These are phyloP conservation scores for Merluccius polli DNA, from an alignment of 2,797 vertebrate genomes.

Conservation along the genomic window DNA sequence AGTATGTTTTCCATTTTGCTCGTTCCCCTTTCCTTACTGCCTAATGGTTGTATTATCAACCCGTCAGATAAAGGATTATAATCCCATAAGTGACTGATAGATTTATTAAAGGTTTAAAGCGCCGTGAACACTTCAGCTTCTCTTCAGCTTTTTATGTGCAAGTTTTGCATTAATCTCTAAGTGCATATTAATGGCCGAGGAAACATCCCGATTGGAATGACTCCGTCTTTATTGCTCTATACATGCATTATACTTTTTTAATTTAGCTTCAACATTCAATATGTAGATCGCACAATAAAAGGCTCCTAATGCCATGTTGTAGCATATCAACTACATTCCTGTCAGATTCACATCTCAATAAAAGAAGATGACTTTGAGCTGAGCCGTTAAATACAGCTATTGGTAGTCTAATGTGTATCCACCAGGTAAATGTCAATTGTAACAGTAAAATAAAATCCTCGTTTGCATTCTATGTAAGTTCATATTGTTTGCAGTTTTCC, in stretches of 20 bases:
- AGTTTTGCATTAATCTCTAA: conserved; percentile 49
- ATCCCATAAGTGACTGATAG: conserved; percentile 49
- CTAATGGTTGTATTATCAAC: conserved; percentile 19
- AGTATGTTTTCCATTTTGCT: conserved; percentile 3
- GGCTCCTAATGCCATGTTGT: conserved; percentile 55
- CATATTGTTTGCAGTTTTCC: conserved; percentile 40
- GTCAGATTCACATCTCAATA: conserved; percentile 52
- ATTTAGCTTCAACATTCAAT: conserved; percentile 61
- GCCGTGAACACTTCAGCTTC: conserved; percentile 44
- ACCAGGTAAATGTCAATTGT: conserved; percentile 61
- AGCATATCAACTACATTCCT: conserved; percentile 46
- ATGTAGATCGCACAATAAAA: conserved; percentile 61
- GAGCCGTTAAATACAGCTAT: conserved; percentile 53
- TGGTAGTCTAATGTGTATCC: conserved; percentile 26
- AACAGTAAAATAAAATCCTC: conserved; percentile 50
- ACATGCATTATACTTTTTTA: conserved; percentile 57
- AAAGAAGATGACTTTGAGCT: conserved; percentile 60
- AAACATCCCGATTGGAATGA: conserved; percentile 51
- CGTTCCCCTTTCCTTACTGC: background rate
- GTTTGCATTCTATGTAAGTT: conserved; percentile 39
- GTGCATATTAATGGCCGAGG: conserved; percentile 52
- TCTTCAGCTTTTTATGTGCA: conserved; percentile 42
- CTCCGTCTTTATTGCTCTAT: conserved; percentile 52
- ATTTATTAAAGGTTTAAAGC: conserved; percentile 58
- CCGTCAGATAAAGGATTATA: conserved; percentile 31